Evolutionary conservation across 2,888 invertebrate genomes (phyloP), one percentile per base, ranked within the genome.

Genomic region (Tenthredo scrophulariae): DNA sequence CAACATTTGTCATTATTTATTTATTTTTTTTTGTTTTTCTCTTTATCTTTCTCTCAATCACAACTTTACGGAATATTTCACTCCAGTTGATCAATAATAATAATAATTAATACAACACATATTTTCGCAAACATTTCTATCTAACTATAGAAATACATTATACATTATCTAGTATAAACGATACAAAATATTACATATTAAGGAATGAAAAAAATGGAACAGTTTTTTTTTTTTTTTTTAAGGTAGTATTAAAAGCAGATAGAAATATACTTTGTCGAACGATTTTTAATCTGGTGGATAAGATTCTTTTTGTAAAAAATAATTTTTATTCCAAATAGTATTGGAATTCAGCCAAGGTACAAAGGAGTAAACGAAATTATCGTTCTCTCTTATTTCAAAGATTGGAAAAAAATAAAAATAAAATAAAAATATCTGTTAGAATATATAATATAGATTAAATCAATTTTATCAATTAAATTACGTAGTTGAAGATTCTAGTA

Each of bases 401-500:
- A 58, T 37, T 58, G 62, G 40, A 26, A 80, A 58, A 26, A 80
- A 37, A 4, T 29, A 29, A 37, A 37, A 37, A 37, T 7, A 37
- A 37, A 37, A 37, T 37, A 7, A 37, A 37, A 13, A 67, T 18
- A 67, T 67, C 33, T 83, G 10, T 43, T 26, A 54, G 54, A 80
- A 15, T 67, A 65, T 22, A 62, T 46, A 33, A 50, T n/a, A 70
- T 22, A 29, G 29, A 84, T 79, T 84, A 10, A 43, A 40, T 74
- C 10, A 46, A 74, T 84, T 75, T 40, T 10, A 37, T 79, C n/a
- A 37, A 77, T 77, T 9, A 26, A 46, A 82, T 82, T 85, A 85
- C 22, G 62, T 22, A 29, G 74, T 22, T 6, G 85, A 75, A 54
- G 72, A 75, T 46, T 89, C 87, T 79, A 89, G 86, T 67, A 89